phyloP scores from a whole-genome alignment of 1,140 invertebrate genomes.

The Idris sp. region DNA sequence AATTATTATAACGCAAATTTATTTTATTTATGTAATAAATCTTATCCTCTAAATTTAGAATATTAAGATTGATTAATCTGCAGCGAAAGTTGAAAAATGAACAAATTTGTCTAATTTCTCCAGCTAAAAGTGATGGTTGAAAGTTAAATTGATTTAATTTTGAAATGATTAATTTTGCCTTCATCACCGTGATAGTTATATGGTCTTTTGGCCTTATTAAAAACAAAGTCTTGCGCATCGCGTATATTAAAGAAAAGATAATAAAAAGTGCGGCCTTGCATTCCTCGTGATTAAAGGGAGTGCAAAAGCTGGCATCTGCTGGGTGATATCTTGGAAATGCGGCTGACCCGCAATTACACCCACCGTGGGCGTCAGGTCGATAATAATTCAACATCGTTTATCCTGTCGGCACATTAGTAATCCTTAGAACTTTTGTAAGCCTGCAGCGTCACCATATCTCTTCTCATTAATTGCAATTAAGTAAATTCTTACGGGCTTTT shows the following conservation, averaged over 20 bases:
- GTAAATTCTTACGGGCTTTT: conserved; percentile 69
- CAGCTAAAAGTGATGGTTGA: too few relatives aligned
- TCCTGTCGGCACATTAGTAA: conserved; percentile 76
- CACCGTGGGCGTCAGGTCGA: conserved; percentile 62
- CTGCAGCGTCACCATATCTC: conserved; percentile 71
- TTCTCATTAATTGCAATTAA: conserved; percentile 79
- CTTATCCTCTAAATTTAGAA: too few relatives aligned
- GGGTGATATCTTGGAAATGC: conserved; percentile 53
- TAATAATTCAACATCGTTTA: conserved; percentile 77
- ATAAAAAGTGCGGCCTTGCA: conserved; percentile 42
- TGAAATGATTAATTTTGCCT: too few relatives aligned
- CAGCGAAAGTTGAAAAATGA: too few relatives aligned
- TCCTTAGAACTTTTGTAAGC: conserved; percentile 72
- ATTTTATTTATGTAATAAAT: too few relatives aligned
- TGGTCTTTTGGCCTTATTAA: too few relatives aligned
- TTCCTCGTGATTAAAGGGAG: conserved; percentile 51
- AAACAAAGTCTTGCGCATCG: too few relatives aligned
- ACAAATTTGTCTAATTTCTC: too few relatives aligned
- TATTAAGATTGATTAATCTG: too few relatives aligned
- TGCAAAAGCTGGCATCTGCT: conserved; percentile 52
- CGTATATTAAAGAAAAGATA: conserved; percentile 24
- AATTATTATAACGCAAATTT: too few relatives aligned
- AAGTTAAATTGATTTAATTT: too few relatives aligned
- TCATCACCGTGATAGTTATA: too few relatives aligned
- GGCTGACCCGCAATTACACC: conserved; percentile 61